A percentile compares a stretch with the other conserved stretches of the same genome.
These are phyloP conservation scores for Eueremaeus valkanovi DNA, from an alignment of 2,888 invertebrate species.

Conservation along the genomic window DNA sequence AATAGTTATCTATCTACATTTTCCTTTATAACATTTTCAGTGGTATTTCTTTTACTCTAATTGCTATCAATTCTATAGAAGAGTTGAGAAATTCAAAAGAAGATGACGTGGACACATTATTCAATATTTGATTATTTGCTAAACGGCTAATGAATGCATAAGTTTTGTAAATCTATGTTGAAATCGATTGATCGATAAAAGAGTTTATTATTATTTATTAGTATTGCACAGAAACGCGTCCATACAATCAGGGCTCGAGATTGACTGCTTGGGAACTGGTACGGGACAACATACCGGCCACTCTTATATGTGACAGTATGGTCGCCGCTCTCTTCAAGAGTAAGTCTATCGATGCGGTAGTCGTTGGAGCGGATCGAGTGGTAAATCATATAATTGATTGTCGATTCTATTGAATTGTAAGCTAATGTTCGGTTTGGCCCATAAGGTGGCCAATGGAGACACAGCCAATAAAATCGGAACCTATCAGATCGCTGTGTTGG, in stretches of 20 bases:
- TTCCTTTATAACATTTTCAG: too few species aligned
- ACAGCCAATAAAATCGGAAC: slow-evolving; percentile 99
- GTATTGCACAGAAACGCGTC: slow-evolving; percentile 95
- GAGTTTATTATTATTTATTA: too few species aligned
- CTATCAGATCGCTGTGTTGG: slow-evolving; percentile 83
- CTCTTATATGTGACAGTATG: slow-evolving; percentile 91
- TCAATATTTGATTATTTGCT: too few species aligned
- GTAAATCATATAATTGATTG: not conserved
- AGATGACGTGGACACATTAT: too few species aligned
- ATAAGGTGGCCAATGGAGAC: slow-evolving; percentile 89
- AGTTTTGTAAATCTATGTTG: too few species aligned
- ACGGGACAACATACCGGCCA: slow-evolving; percentile 84
- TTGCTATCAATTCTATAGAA: too few species aligned
- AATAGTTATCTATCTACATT: too few species aligned
- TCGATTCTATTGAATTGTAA: not conserved
- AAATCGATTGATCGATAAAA: too few species aligned
- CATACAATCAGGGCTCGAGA: slow-evolving; percentile 94
- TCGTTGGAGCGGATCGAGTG: slow-evolving; percentile 90
- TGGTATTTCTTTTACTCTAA: too few species aligned
- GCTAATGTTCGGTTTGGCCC: not conserved
- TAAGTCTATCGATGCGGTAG: slow-evolving; percentile 77
- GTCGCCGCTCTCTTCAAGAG: slow-evolving; percentile 83
- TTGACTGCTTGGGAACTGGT: slow-evolving; percentile 93
- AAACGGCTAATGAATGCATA: too few species aligned
- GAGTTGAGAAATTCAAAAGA: too few species aligned